These are phyloP conservation scores for Dendroctonus valens DNA, from an alignment of 1,140 invertebrate species.

Conservation along the genomic window DNA sequence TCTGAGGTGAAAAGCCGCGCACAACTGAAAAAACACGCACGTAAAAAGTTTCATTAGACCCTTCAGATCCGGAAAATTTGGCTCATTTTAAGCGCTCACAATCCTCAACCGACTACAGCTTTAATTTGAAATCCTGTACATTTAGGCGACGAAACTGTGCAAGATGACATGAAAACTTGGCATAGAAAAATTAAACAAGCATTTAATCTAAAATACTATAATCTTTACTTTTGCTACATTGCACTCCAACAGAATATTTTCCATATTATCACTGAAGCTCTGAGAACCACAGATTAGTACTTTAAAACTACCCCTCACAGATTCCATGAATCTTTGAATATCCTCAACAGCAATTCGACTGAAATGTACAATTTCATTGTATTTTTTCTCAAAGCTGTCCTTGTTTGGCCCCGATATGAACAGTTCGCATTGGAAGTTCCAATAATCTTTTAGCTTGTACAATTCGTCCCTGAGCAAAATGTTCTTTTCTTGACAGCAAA, in stretches of 20 bases:
- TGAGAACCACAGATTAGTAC: conserved; percentile 22
- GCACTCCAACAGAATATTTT: conserved; percentile 17
- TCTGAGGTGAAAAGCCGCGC: too few relatives aligned
- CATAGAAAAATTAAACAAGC: too few relatives aligned
- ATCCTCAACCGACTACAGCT: too few relatives aligned
- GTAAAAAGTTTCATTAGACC: too few relatives aligned
- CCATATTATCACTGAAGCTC: conserved; percentile 17
- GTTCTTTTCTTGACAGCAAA: conserved; percentile 56
- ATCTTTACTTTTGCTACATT: conserved; percentile 24
- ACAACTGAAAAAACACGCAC: too few relatives aligned
- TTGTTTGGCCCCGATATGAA: conserved; percentile 52
- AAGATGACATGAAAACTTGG: too few relatives aligned
- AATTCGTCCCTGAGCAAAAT: conserved; percentile 61
- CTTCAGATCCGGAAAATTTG: too few relatives aligned
- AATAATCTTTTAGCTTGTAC: conserved; percentile 56
- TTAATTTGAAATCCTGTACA: too few relatives aligned
- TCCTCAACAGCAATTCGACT: conserved; percentile 1
- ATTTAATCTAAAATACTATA: conserved; percentile 33
- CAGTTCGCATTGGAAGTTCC: conserved; percentile 66
- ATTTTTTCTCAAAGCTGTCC: conserved; percentile 41
- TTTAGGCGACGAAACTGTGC: too few relatives aligned
- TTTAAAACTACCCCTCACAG: conserved; percentile 4
- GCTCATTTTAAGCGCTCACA: too few relatives aligned
- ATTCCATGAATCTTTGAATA: conserved; percentile 18
- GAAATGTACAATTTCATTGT: conserved; percentile 42